These are phyloP conservation scores for Cepphus grylle DNA, from an alignment of 2,113 vertebrate genomes.

Conservation along the genomic window DNA sequence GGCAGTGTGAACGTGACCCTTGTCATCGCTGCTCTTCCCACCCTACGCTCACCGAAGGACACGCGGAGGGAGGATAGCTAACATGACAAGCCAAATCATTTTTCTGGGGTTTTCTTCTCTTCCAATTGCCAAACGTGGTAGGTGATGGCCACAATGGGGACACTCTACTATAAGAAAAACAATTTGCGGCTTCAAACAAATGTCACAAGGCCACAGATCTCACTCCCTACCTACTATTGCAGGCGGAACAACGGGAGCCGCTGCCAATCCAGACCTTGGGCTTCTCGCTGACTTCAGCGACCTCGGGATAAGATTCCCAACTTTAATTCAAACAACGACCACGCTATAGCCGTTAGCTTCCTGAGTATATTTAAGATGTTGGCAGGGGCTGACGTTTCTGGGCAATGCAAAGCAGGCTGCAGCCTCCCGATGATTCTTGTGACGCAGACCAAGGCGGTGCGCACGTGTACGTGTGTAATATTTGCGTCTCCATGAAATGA, in stretches of 20 bases:
- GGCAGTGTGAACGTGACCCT: neutral
- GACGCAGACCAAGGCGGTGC: neutral
- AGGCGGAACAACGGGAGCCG: neutral
- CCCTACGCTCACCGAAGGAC: no score
- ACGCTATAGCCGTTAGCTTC: neutral
- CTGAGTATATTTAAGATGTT: neutral
- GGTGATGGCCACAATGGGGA: neutral
- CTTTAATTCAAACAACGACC: neutral
- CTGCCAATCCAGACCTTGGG: neutral
- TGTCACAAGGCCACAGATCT: neutral
- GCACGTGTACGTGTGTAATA: rapidly evolving
- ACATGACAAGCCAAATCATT: neutral
- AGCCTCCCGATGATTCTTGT: neutral
- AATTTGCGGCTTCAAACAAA: neutral
- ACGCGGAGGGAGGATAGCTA: neutral
- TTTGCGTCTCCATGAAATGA: neutral
- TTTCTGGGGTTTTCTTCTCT: neutral
- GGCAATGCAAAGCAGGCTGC: neutral
- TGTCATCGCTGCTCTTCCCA: neutral
- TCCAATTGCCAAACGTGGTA: neutral
- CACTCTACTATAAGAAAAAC: neutral
- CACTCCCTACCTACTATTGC: no score
- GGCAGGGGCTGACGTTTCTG: neutral
- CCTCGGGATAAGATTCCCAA: neutral
- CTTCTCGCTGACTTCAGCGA: neutral